These are phyloP conservation scores for Corythornis madagascariensis DNA, from an alignment of 2,113 vertebrate genomes.

Conservation along the genomic window DNA sequence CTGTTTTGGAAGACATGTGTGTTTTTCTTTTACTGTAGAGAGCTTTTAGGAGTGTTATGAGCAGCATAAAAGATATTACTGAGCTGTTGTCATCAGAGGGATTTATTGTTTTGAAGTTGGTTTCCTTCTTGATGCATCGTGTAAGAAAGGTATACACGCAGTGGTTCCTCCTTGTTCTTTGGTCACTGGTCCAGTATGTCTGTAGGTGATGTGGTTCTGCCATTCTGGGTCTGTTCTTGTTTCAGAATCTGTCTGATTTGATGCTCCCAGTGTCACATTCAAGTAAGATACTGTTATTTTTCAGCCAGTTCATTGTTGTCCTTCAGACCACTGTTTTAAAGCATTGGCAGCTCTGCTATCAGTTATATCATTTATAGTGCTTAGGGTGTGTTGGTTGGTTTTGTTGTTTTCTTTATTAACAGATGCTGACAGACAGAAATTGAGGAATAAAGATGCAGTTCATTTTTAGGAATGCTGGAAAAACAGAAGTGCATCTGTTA, in stretches of 20 bases:
- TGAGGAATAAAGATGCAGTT: neutral
- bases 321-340: slow-evolving; percentile 17
- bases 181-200: neutral
- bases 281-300: slow-evolving; percentile 25
- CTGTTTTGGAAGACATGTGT: neutral
- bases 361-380: neutral
- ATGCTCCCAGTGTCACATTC: neutral
- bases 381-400: neutral
- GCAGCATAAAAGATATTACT: neutral
- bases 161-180: neutral
- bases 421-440: neutral
- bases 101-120: neutral
- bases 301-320: slow-evolving; percentile 3
- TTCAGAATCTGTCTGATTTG: slow-evolving; percentile 9
- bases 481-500: neutral
- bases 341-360: slow-evolving; percentile 1
- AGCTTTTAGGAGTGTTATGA: neutral
- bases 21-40: neutral
- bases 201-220: neutral
- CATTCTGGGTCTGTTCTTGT: slow-evolving; percentile 7
- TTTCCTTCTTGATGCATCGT: neutral
- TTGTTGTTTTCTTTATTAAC: neutral
- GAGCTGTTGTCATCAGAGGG: neutral
- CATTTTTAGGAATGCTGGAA: neutral
- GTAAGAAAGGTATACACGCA: neutral